These are phyloP conservation scores for Lepilemur ruficaudatus DNA, from an alignment of 2,797 vertebrate species.

Conservation along the genomic window DNA sequence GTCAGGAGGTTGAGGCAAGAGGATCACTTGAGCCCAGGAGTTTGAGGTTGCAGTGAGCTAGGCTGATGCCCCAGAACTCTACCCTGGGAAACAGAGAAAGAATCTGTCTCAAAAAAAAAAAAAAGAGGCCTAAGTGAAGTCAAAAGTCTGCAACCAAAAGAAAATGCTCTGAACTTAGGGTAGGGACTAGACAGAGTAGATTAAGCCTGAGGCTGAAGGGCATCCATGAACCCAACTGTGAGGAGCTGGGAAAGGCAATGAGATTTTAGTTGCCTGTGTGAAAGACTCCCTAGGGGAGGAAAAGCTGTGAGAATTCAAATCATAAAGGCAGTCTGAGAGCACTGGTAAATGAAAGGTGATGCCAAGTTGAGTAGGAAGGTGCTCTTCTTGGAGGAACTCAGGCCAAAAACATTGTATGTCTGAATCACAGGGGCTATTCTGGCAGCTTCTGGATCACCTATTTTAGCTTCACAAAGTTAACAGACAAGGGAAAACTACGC, in stretches of 20 bases:
- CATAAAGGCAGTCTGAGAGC: background rate
- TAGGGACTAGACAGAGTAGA: background rate
- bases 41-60: no score
- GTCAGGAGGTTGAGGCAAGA: no score
- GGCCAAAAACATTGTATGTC: background rate
- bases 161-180: background rate
- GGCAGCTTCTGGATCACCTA: background rate
- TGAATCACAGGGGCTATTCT: background rate
- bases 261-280: background rate
- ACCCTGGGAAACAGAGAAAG: no score
- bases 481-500: background rate
- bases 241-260: background rate
- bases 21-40: no score
- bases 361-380: background rate
- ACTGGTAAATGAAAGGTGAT: background rate
- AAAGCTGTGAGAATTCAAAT: background rate
- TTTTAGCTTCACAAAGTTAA: background rate
- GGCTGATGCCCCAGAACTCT: no score
- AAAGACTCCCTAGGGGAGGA: background rate
- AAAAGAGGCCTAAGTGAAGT: background rate
- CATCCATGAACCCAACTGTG: background rate
- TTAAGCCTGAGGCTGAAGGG: background rate
- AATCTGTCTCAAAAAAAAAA: no score
- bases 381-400: background rate
- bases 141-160: conserved; percentile 10